Conservation (phyloP, 2,113 vertebrate genomes). For the Spheniscus mendiculus region DNA sequence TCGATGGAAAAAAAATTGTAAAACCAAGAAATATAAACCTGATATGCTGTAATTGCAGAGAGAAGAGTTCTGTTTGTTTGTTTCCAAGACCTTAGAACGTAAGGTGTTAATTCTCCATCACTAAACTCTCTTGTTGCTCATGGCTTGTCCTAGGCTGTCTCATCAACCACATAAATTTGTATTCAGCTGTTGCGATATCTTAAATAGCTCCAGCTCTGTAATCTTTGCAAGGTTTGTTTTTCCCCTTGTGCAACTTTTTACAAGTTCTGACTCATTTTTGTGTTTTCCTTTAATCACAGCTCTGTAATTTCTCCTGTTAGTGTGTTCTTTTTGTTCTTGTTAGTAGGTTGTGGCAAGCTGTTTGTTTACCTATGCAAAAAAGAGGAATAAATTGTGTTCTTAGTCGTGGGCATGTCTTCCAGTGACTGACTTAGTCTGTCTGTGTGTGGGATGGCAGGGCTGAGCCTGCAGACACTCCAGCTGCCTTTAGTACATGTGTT, state of each 20-base stretch:
- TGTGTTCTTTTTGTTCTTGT: not conserved
- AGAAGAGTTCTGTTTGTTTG: not conserved
- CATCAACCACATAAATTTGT: not conserved
- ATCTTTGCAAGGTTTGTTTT: not conserved
- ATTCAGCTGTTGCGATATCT: not conserved
- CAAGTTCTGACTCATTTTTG: not conserved
- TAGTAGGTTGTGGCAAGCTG: not conserved
- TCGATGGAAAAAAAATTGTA: fast-evolving
- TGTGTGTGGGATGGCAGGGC: not conserved
- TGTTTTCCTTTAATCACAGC: not conserved
- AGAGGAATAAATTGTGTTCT: not conserved
- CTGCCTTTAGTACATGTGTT: not conserved
- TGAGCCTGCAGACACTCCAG: not conserved
- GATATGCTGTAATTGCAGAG: not conserved
- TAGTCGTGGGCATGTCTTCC: fast-evolving
- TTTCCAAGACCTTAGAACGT: not conserved
- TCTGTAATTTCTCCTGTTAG: not conserved
- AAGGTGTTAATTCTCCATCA: not conserved
- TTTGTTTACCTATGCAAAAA: not conserved
- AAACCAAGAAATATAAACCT: not conserved
- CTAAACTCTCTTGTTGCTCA: not conserved
- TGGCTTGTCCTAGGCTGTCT: not conserved
- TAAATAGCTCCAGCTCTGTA: not conserved
- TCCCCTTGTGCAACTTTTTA: not conserved
- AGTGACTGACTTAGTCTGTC: not conserved